Evolutionary conservation across 2,113 vertebrate species (phyloP).

Genomic region (Nettapus auritus): DNA sequence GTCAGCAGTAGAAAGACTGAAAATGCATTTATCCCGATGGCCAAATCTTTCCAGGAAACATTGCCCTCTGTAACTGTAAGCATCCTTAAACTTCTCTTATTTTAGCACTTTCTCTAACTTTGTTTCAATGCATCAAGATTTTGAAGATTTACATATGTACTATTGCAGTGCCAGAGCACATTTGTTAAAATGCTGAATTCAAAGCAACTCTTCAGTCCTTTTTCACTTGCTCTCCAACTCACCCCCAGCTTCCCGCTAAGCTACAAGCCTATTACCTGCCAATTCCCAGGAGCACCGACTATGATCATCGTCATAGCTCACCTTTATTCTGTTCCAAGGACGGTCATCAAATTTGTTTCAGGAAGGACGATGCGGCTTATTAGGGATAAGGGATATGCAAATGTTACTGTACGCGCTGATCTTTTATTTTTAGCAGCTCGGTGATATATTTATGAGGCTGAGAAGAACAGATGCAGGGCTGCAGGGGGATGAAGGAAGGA

Average conservation of each 20-base stretch:
- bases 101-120: background rate
- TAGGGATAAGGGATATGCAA: background rate
- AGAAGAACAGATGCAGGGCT: background rate
- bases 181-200: background rate
- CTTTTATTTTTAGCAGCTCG: background rate
- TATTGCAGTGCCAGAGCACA: accelerated
- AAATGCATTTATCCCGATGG: background rate
- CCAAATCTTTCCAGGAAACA: background rate
- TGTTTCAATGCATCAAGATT: background rate
- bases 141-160: background rate
- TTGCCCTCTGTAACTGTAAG: accelerated
- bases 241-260: background rate
- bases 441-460: background rate
- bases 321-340: background rate
- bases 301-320: background rate
- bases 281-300: background rate
- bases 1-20: background rate
- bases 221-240: background rate
- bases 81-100: background rate
- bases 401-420: background rate
- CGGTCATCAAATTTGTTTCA: background rate
- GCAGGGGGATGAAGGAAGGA: background rate
- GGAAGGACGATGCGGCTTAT: background rate
- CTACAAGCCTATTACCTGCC: background rate
- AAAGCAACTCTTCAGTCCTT: background rate